Conservation (phyloP, 1,140 invertebrate genomes). For the Drosophila micromelanica region DNA sequence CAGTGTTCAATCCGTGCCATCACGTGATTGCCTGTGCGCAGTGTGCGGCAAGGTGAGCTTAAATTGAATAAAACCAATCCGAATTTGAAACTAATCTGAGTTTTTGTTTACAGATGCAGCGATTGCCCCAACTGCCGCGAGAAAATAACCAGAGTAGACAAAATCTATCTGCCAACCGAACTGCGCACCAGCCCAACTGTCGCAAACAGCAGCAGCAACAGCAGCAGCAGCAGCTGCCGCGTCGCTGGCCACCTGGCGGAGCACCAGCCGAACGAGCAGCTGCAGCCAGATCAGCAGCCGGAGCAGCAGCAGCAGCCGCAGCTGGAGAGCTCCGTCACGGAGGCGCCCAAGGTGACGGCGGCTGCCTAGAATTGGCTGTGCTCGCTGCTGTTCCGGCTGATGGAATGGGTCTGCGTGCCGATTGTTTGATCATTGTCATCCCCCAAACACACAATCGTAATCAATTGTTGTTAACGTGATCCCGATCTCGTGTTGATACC, state of each 20-base stretch:
- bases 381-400: slow-evolving; percentile 80
- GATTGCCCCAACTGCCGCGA: slow-evolving; percentile 91
- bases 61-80: no score
- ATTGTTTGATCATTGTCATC: no score
- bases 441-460: no score
- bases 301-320: neutral
- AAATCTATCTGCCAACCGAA: slow-evolving; percentile 89
- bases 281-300: slow-evolving; percentile 3
- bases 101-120: slow-evolving; percentile 89
- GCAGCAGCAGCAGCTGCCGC: slow-evolving; percentile 36
- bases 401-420: slow-evolving; percentile 82
- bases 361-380: slow-evolving; percentile 82
- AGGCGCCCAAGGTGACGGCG: slow-evolving; percentile 58
- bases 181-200: slow-evolving; percentile 69
- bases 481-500: slow-evolving; percentile 26
- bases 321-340: neutral
- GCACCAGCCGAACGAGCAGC: slow-evolving; percentile 7
- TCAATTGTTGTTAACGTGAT: slow-evolving; percentile 17
- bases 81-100: no score
- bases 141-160: slow-evolving; percentile 86
- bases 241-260: slow-evolving; percentile 1
- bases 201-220: slow-evolving; percentile 25
- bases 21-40: slow-evolving; percentile 91
- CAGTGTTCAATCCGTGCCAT: slow-evolving; percentile 92
- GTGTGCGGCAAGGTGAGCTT: slow-evolving; percentile 87